Base-by-base conservation (phyloP, 2,797 vertebrate species). In the Taenioides sp. region DNA sequence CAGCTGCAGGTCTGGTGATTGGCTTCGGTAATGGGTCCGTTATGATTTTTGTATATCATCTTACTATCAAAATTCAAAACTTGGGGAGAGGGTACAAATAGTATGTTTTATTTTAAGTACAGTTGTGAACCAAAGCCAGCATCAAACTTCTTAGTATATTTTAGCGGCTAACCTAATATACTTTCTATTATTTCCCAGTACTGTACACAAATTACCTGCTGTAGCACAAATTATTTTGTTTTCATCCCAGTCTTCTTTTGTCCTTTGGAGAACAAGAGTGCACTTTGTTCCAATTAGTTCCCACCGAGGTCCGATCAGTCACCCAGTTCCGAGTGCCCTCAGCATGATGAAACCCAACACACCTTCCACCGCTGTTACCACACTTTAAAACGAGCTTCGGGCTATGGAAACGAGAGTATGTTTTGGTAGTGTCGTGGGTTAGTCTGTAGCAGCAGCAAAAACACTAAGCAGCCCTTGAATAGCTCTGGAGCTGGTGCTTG, bases 211-310 rank as follows among this genome's bases (percentile, higher is more conserved):
- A 88, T 90, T 90, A 91, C 85, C 81, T 86, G 80, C 71, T 82
- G 84, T 80, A 71, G 64, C 75, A 82, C 79, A 87, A 70, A 79
- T 66, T 63, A 86, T 82, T 84, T 70, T 67, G 47, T 84, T 73
- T 81, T 84, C 73, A 87, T 77, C 78, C 64, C 9, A 28, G 52
- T 43, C 25, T 50, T 64, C 28, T 54, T 62, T 78, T 71, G 10
- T 72, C 54, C 71, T 59, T 73, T 77, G 58, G 37, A 80, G 79
- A 86, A 90, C 90, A 89, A 83, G 81, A 69, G 71, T 80, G 76
- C 54, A 17, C 90, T 93, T 92, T 92, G 90, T 92, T 89, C 84
- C 87, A 92, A 91, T 94, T 93, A 91, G 86, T 87, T 82, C 80
- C 80, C 77, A 67, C 82, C 84, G 83, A 86, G 75, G 20, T 74